phyloP scores from a whole-genome alignment of 2,888 invertebrate genomes.

The Drosophila diplacantha region DNA sequence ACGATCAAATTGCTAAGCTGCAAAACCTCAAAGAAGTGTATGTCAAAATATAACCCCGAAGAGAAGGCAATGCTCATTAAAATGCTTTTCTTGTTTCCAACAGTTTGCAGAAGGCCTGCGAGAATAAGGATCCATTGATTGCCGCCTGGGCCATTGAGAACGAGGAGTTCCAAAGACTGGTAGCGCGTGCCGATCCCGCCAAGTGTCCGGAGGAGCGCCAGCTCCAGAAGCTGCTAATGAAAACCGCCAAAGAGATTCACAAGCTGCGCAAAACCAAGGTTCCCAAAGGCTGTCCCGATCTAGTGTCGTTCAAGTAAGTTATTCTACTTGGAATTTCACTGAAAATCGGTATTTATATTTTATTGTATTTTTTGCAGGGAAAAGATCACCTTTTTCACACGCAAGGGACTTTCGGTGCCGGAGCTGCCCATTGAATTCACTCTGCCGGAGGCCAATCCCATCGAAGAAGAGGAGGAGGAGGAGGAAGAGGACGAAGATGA shows the following conservation, averaged over 20 bases:
- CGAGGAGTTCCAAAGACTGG: conserved; percentile 87
- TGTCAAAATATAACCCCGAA: conserved; percentile 37
- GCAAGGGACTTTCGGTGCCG: conserved; percentile 86
- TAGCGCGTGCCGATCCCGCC: conserved; percentile 78
- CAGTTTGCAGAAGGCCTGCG: conserved; percentile 89
- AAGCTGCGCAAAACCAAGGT: conserved; percentile 91
- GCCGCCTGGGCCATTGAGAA: conserved; percentile 93
- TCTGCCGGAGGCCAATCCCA: conserved; percentile 78
- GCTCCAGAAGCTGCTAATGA: conserved; percentile 88
- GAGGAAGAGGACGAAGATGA: conserved; percentile 66
- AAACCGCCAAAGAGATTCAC: conserved; percentile 94
- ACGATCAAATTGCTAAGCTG: conserved; percentile 89
- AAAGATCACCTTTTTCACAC: conserved; percentile 97
- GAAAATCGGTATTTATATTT: background rate
- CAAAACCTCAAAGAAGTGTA: conserved; percentile 86
- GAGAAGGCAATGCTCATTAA: background rate
- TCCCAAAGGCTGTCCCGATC: conserved; percentile 92
- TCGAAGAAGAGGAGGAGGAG: conserved; percentile 73
- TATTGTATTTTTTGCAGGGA: conserved; percentile 81
- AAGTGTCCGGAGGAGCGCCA: conserved; percentile 79
- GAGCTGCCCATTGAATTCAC: conserved; percentile 83
- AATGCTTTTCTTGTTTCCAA: background rate
- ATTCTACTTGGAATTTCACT: background rate
- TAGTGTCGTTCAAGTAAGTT: conserved; percentile 94
- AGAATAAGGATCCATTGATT: conserved; percentile 88